Evolutionary conservation across 64 coral and sea anemone genomes (phyloP).

Genomic region (Platygyra sinensis): DNA sequence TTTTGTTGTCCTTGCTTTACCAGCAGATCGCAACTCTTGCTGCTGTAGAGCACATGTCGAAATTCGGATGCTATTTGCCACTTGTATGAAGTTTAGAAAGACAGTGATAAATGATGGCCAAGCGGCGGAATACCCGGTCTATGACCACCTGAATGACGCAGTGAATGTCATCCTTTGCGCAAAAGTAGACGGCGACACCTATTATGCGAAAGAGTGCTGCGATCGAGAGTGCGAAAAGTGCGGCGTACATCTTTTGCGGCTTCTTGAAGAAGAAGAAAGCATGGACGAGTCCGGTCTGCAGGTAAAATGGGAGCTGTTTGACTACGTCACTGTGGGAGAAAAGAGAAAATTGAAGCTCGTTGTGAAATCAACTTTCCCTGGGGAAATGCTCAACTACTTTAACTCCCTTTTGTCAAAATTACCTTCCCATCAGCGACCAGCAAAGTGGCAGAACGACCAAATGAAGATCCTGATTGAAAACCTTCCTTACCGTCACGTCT

Average conservation of each 20-base stretch:
- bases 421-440: background rate
- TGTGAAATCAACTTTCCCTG: background rate
- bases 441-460: conserved; percentile 17
- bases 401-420: background rate
- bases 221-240: background rate
- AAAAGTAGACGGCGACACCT: too few relatives aligned
- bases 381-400: background rate
- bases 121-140: background rate
- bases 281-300: background rate
- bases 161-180: background rate
- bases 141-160: conserved; percentile 16
- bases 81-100: conserved; percentile 14
- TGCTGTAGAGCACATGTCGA: background rate
- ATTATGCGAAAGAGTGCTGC: background rate
- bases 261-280: background rate
- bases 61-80: background rate
- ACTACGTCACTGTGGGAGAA: background rate
- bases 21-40: background rate
- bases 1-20: too few relatives aligned
- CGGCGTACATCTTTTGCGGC: too few relatives aligned
- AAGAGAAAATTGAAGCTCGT: background rate
- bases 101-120: background rate
- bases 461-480: background rate
- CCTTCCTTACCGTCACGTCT: background rate
- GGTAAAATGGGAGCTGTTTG: background rate